These are phyloP conservation scores for Charadrius vociferus DNA, from an alignment of 2,113 vertebrate species.

Conservation along the genomic window DNA sequence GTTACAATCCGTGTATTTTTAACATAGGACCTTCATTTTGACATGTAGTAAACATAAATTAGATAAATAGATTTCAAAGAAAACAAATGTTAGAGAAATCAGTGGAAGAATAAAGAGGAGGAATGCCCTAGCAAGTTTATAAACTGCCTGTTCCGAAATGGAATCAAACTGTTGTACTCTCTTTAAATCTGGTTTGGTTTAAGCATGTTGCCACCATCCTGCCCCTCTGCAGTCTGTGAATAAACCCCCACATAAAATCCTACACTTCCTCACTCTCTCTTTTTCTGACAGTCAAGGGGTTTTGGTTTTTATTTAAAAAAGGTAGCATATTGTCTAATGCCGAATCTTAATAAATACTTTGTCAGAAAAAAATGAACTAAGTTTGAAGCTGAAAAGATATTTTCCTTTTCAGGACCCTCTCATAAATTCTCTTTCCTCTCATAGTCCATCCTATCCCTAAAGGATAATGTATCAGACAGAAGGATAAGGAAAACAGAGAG, in stretches of 20 bases:
- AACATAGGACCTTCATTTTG: neutral
- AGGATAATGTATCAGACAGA: neutral
- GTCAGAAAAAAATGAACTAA: neutral
- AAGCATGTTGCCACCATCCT: neutral
- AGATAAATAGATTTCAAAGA: neutral
- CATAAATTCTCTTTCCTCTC: neutral
- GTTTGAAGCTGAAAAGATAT: neutral
- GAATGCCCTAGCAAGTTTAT: neutral
- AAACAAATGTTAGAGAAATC: neutral
- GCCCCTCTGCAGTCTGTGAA: neutral
- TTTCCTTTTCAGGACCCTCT: neutral
- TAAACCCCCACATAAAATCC: neutral
- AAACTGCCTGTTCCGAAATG: neutral
- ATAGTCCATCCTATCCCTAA: neutral
- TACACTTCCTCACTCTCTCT: neutral
- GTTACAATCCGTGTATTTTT: neutral
- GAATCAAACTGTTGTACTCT: neutral
- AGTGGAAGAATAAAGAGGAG: neutral
- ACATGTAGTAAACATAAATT: neutral
- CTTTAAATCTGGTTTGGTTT: neutral
- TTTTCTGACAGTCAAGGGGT: neutral
- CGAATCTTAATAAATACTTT: constrained; percentile 26
- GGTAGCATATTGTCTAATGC: neutral
- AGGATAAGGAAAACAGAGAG: neutral
- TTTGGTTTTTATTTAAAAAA: neutral